Conservation (phyloP, 1,140 invertebrate species). For the Zaprionus tsacasi region DNA sequence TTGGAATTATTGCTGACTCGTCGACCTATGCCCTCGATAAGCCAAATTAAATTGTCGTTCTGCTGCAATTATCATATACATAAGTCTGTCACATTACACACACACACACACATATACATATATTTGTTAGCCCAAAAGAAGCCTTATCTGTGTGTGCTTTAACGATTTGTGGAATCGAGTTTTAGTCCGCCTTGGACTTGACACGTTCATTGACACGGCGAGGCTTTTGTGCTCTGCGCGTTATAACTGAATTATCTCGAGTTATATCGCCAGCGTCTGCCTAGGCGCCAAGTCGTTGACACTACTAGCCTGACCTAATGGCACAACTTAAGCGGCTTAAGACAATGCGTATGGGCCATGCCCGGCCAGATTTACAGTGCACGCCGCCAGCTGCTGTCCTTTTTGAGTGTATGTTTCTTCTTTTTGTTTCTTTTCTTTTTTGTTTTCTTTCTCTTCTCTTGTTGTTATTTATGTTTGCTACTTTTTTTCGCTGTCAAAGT, state of each 20-base stretch:
- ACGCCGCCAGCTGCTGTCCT: slow-evolving; percentile 53
- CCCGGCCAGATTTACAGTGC: slow-evolving; percentile 13
- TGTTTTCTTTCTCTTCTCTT: slow-evolving; percentile 1
- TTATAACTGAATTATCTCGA: slow-evolving; percentile 76
- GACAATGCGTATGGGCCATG: slow-evolving; percentile 41
- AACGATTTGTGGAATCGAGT: slow-evolving; percentile 27
- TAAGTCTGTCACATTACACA: slow-evolving; percentile 18
- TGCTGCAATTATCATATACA: slow-evolving; percentile 66
- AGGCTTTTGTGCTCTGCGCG: slow-evolving; percentile 29
- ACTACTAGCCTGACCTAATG: slow-evolving; percentile 53
- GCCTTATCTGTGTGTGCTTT: slow-evolving; percentile 39
- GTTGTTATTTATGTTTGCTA: slow-evolving; percentile 43
- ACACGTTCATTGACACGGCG: slow-evolving; percentile 68
- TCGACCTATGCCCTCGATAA: slow-evolving; percentile 40
- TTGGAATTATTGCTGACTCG: slow-evolving; percentile 17
- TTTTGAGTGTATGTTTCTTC: slow-evolving; percentile 11
- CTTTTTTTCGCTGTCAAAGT: slow-evolving; percentile 51
- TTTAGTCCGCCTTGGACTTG: slow-evolving; percentile 35
- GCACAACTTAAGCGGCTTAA: slow-evolving; percentile 66
- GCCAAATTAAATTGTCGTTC: slow-evolving; percentile 67
- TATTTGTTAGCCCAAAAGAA: not conserved
- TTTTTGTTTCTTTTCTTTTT: slow-evolving; percentile 9
- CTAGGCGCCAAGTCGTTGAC: slow-evolving; percentile 59
- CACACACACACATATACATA: not conserved
- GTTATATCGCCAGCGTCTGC: slow-evolving; percentile 52